Percentiles rank a stretch among this genome's conserved stretches.
phyloP scores from a whole-genome alignment of 2,797 vertebrate genomes.

The Loris lydekkerianus region DNA sequence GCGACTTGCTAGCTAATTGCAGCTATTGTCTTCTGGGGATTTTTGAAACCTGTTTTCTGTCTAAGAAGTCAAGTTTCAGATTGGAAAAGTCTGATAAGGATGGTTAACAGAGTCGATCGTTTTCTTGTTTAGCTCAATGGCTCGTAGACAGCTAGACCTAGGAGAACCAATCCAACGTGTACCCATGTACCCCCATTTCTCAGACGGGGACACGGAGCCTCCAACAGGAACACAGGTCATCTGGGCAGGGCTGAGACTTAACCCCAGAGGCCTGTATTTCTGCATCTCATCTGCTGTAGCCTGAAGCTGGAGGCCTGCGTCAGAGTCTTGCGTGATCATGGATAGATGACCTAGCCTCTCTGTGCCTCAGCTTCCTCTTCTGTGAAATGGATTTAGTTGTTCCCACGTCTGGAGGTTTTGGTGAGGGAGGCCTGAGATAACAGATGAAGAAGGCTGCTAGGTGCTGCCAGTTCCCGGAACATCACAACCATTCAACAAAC shows the following conservation, averaged over 20 bases:
- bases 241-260: background rate
- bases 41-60: constrained; percentile 19
- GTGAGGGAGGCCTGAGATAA: background rate
- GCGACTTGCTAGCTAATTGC: background rate
- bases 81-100: background rate
- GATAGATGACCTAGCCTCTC: background rate
- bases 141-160: background rate
- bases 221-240: background rate
- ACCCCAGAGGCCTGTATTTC: background rate
- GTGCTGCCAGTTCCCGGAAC: background rate
- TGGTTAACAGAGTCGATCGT: background rate
- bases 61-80: background rate
- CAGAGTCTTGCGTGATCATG: background rate
- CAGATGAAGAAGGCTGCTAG: background rate
- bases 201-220: background rate
- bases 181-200: background rate
- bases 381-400: background rate
- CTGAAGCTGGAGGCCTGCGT: background rate
- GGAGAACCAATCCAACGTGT: background rate
- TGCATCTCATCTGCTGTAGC: background rate
- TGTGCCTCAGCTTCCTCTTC: background rate
- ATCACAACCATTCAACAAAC: background rate
- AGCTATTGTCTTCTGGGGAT: constrained; percentile 6
- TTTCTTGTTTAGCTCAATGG: background rate
- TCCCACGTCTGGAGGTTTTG: background rate